Conservation (phyloP, 2,113 vertebrate species). For the Limnothrissa miodon region DNA sequence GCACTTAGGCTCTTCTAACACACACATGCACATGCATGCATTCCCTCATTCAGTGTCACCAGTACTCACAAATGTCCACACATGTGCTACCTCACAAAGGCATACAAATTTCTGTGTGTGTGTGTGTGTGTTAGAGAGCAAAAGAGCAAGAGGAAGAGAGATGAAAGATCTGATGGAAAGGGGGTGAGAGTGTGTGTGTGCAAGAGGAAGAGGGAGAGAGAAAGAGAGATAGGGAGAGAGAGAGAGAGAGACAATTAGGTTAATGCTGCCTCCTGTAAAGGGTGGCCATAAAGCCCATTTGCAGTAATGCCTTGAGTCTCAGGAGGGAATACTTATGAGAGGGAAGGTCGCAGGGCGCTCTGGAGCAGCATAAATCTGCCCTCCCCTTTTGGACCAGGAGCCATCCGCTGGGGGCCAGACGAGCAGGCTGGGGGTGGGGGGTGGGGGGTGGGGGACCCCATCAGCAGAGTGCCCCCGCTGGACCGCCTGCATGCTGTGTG, state of each 20-base stretch:
- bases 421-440: background rate
- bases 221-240: background rate
- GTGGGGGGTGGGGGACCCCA: background rate
- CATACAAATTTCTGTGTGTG: no score
- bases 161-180: background rate
- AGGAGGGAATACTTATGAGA: constrained; percentile 69
- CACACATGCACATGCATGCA: constrained; percentile 26
- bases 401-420: background rate
- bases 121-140: background rate
- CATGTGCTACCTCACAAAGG: constrained; percentile 31
- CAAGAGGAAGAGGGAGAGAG: background rate
- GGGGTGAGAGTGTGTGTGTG: background rate
- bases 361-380: constrained; percentile 52
- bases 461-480: background rate
- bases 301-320: constrained; percentile 64
- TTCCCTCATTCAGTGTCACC: background rate
- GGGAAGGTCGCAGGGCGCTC: constrained; percentile 47
- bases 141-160: background rate
- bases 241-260: constrained; percentile 64
- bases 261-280: constrained; percentile 71
- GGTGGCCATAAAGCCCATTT: constrained; percentile 73
- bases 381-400: background rate
- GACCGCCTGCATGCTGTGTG: background rate
- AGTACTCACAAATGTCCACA: constrained; percentile 44
- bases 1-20: background rate